Conservation (phyloP, 2,113 vertebrate genomes). For the Arothron firmamentum region DNA sequence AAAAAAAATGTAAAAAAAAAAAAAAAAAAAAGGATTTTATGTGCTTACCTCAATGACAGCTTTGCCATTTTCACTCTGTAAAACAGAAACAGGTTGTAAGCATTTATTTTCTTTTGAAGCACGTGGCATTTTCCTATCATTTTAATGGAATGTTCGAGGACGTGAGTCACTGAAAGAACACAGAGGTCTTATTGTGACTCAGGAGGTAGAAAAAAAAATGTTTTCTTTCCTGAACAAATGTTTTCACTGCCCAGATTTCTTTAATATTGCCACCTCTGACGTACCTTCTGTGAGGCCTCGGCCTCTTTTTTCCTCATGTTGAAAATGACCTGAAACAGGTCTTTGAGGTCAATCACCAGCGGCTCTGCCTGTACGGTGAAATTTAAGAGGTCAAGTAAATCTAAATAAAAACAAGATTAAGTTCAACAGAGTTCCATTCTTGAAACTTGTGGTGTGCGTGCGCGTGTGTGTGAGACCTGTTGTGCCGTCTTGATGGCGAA, state of each 20-base stretch:
- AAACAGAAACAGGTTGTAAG: constrained; percentile 41
- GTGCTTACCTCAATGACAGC: constrained; percentile 64
- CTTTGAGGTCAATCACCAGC: constrained; percentile 91
- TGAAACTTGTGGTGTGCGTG: neutral
- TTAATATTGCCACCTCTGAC: too few species aligned
- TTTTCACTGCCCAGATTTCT: neutral
- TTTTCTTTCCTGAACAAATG: constrained; percentile 18
- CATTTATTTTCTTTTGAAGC: constrained; percentile 21
- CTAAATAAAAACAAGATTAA: neutral
- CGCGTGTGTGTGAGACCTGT: constrained; percentile 76
- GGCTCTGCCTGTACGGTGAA: constrained; percentile 82
- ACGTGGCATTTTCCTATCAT: constrained; percentile 20
- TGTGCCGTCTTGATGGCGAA: constrained; percentile 96
- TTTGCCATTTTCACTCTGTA: constrained; percentile 66
- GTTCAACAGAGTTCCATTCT: neutral
- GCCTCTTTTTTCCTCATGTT: constrained; percentile 90
- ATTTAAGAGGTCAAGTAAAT: neutral
- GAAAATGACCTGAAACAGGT: constrained; percentile 95
- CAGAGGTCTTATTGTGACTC: constrained; percentile 52
- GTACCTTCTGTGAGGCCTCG: constrained; percentile 80
- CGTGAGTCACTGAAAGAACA: constrained; percentile 45
- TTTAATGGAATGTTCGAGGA: constrained; percentile 40
- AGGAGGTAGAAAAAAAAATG: neutral
- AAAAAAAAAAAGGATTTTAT: neutral
- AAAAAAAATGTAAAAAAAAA: neutral